A percentile compares a stretch with the other conserved stretches of the same genome.
phyloP scores from a whole-genome alignment of 2,113 vertebrate genomes.

The Meles meles region DNA sequence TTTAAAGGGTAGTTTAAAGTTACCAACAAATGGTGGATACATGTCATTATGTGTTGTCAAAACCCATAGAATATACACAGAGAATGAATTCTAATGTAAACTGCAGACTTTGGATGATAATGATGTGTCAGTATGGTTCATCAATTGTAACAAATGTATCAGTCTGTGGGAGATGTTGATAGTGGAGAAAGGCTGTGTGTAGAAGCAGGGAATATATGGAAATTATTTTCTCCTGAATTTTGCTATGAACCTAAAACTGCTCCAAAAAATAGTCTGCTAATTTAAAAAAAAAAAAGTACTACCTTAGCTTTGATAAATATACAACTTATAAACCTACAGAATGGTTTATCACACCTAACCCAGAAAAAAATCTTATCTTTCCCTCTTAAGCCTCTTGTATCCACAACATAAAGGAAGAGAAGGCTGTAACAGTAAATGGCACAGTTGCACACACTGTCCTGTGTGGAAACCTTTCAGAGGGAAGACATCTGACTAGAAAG shows the following conservation, averaged over 20 bases:
- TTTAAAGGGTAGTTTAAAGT: neutral
- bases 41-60: neutral
- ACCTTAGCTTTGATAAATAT: neutral
- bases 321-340: neutral
- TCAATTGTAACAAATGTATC: neutral
- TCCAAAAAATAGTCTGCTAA: neutral
- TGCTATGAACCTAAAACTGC: neutral
- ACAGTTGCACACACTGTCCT: rapidly evolving
- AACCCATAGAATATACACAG: neutral
- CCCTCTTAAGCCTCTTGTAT: neutral
- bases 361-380: neutral
- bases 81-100: neutral
- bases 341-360: neutral
- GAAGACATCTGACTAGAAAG: neutral
- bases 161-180: too few relatives aligned
- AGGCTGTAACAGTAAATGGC: neutral
- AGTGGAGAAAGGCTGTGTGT: neutral
- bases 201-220: neutral
- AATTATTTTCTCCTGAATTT: neutral
- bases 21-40: neutral
- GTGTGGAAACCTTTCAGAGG: neutral
- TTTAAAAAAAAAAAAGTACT: neutral
- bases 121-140: neutral
- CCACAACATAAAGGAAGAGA: neutral
- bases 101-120: neutral